phyloP scores from a whole-genome alignment of 92 coral and sea anemone genomes.

The Pocillopora meandrina region DNA sequence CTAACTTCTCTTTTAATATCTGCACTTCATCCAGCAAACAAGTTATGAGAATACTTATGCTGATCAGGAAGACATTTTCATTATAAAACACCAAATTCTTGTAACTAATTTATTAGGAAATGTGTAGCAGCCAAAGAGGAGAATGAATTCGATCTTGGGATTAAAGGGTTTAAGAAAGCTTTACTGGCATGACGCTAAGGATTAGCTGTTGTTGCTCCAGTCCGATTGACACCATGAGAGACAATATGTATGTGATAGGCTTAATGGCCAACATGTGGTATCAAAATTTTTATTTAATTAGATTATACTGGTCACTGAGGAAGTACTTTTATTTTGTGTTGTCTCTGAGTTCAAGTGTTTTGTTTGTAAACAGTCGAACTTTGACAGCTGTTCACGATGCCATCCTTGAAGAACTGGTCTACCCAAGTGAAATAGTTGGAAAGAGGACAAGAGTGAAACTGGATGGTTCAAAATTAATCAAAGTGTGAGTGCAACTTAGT shows the following conservation, averaged over 20 bases:
- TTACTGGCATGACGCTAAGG: conserved; percentile 1
- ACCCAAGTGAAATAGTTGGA: conserved; percentile 99
- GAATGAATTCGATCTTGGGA: too few relatives aligned
- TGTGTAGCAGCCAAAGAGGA: too few relatives aligned
- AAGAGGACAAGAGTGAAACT: conserved; percentile 86
- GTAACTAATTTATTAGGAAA: too few relatives aligned
- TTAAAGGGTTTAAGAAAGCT: too few relatives aligned
- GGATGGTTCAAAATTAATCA: conserved; percentile 92
- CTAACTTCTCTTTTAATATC: too few relatives aligned
- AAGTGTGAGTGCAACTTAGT: conserved; percentile 69
- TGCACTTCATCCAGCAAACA: too few relatives aligned
- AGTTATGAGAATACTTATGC: too few relatives aligned
- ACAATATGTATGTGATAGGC: background rate
- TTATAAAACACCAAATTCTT: too few relatives aligned
- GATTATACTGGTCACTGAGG: too few relatives aligned
- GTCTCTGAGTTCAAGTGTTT: background rate
- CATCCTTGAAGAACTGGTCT: conserved; percentile 93
- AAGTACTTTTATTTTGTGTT: background rate
- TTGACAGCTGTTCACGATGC: conserved; percentile 97
- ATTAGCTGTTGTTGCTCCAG: conserved; percentile 30
- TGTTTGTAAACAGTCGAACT: conserved; percentile 78
- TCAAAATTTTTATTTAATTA: too few relatives aligned
- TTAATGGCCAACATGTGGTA: background rate
- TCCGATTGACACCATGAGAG: conserved; percentile 20
- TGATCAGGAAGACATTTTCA: too few relatives aligned